A percentile compares a stretch with the other conserved stretches of the same genome.
phyloP scores from a whole-genome alignment of 2,888 invertebrate genomes.

The Caenorhabditis macrosperma region DNA sequence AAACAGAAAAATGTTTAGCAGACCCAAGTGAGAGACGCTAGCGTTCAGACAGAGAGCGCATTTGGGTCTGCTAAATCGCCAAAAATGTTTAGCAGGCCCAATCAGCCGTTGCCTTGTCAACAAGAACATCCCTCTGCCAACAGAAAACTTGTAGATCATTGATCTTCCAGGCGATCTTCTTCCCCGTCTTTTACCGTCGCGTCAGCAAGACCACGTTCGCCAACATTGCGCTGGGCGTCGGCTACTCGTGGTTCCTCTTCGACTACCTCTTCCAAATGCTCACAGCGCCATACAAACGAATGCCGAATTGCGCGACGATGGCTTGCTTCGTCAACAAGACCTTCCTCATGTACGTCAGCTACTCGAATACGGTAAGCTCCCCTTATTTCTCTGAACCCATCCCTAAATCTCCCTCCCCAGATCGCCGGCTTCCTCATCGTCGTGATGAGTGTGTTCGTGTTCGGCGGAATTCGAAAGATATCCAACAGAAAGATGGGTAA shows the following conservation, averaged over 20 bases:
- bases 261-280: constrained; percentile 48
- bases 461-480: constrained; percentile 35
- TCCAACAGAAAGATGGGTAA: constrained; percentile 20
- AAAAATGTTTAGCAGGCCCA: no score
- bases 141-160: no score
- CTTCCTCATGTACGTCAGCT: constrained; percentile 44
- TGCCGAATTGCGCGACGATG: constrained; percentile 52
- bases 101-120: not conserved
- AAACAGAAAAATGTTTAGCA: no score
- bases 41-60: no score
- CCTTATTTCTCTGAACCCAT: not conserved
- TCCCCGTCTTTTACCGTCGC: constrained; percentile 47
- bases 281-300: constrained; percentile 34
- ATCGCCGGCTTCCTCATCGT: constrained; percentile 35
- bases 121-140: not conserved
- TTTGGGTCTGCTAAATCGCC: no score
- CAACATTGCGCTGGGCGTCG: constrained; percentile 22
- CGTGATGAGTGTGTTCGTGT: constrained; percentile 38
- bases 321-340: constrained; percentile 43
- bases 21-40: no score
- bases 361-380: constrained; percentile 47
- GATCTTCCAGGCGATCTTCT: constrained; percentile 38
- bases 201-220: constrained; percentile 39
- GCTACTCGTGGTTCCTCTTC: constrained; percentile 40
- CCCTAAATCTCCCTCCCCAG: no score